Evolutionary conservation across 2,888 invertebrate species (phyloP).

Genomic region (Troglohyphantes excavatus): DNA sequence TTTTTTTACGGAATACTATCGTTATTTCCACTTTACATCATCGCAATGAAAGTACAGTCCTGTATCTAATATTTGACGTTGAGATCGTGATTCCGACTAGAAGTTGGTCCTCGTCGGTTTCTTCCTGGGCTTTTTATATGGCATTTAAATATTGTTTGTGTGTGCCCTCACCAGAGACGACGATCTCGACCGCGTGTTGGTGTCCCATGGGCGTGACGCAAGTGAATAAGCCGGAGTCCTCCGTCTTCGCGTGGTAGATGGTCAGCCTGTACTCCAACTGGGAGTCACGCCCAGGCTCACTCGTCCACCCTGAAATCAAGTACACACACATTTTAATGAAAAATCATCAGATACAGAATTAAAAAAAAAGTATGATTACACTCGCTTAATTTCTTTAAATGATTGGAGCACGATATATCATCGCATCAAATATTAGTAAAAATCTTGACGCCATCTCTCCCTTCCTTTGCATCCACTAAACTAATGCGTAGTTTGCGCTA

Average conservation of each 20-base stretch:
- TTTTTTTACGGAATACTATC: too few relatives aligned
- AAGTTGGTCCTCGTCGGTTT: background rate
- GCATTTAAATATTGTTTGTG: too few relatives aligned
- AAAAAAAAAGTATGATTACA: too few relatives aligned
- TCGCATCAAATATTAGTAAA: too few relatives aligned
- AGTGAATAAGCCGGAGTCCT: slow-evolving; percentile 92
- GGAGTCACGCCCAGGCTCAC: slow-evolving; percentile 90
- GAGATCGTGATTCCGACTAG: background rate
- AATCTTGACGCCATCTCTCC: too few relatives aligned
- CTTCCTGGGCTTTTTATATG: background rate
- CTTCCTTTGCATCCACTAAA: too few relatives aligned
- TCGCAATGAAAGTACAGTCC: too few relatives aligned
- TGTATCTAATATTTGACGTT: background rate
- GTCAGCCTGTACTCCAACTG: slow-evolving; percentile 91
- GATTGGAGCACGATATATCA: too few relatives aligned
- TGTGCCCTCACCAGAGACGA: slow-evolving; percentile 92
- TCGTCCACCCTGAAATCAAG: slow-evolving; percentile 86
- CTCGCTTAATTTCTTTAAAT: too few relatives aligned
- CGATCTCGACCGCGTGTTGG: slow-evolving; percentile 89
- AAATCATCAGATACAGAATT: too few relatives aligned
- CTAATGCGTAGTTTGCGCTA: too few relatives aligned
- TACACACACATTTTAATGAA: background rate
- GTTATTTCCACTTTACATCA: too few relatives aligned
- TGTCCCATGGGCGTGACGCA: slow-evolving; percentile 93
- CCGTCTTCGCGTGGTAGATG: slow-evolving; percentile 90